These are phyloP conservation scores for Tiliqua scincoides DNA, from an alignment of 2,113 vertebrate species.

Conservation along the genomic window DNA sequence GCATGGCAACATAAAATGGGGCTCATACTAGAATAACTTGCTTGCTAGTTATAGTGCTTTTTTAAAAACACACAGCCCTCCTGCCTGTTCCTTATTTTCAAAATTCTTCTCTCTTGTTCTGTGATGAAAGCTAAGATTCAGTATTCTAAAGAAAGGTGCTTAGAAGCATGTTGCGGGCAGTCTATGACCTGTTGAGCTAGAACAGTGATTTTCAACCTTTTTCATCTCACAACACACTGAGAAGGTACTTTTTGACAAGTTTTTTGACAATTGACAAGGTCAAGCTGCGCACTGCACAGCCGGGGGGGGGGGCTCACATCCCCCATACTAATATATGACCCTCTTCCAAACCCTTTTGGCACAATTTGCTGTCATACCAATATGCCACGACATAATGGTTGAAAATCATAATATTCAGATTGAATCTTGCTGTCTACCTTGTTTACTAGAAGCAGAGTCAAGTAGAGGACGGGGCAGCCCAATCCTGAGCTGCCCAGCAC, in stretches of 20 bases:
- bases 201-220: no score
- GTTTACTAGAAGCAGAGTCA: neutral
- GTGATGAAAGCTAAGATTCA: neutral
- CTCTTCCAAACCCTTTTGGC: no score
- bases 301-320: no score
- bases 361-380: no score
- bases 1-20: neutral
- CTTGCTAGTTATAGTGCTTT: neutral
- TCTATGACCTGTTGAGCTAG: neutral
- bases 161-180: neutral
- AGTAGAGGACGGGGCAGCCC: neutral
- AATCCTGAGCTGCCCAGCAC: no score
- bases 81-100: neutral
- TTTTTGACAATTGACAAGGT: no score
- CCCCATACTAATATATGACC: no score
- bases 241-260: no score
- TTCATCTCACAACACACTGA: no score
- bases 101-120: neutral
- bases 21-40: neutral
- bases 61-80: neutral
- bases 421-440: neutral
- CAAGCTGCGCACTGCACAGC: no score
- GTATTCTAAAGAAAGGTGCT: neutral
- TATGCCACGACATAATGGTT: no score
- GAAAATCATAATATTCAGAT: neutral